These are phyloP conservation scores for Drosophila recens DNA, from an alignment of 2,888 invertebrate species.

Conservation along the genomic window DNA sequence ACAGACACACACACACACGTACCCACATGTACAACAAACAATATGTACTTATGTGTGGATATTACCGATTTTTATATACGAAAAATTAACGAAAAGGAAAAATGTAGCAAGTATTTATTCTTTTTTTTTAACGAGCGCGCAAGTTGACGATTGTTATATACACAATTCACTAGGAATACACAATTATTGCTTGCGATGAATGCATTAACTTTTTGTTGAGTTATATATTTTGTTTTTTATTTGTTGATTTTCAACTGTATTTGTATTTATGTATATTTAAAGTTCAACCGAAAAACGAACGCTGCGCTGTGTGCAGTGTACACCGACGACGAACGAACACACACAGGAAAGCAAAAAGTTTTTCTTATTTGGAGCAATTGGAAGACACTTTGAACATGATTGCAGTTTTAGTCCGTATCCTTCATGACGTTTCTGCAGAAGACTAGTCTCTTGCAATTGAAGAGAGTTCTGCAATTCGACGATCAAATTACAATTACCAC, in stretches of 20 bases:
- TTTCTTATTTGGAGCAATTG: conserved; percentile 44
- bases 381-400: conserved; percentile 24
- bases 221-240: conserved; percentile 9
- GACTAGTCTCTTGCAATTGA: not conserved
- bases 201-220: conserved; percentile 4
- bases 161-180: conserved; percentile 6
- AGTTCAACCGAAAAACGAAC: conserved; percentile 43
- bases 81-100: conserved; percentile 29
- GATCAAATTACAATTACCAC: conserved; percentile 60
- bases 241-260: conserved; percentile 15
- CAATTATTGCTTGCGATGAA: not conserved
- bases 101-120: conserved; percentile 33
- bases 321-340: conserved; percentile 16
- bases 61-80: conserved; percentile 45
- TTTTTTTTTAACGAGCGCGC: conserved; percentile 30
- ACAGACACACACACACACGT: conserved; percentile 6
- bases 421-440: not conserved
- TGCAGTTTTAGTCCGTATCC: not conserved
- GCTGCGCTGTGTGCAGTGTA: conserved; percentile 52
- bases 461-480: conserved; percentile 26
- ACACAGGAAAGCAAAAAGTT: conserved; percentile 31
- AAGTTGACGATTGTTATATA: conserved; percentile 34
- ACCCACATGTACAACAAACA: conserved; percentile 38
- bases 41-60: conserved; percentile 16
- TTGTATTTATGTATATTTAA: conserved; percentile 54